Base-by-base conservation (phyloP, 2,888 invertebrate species). In the Caenorhabditis uteleia region DNA sequence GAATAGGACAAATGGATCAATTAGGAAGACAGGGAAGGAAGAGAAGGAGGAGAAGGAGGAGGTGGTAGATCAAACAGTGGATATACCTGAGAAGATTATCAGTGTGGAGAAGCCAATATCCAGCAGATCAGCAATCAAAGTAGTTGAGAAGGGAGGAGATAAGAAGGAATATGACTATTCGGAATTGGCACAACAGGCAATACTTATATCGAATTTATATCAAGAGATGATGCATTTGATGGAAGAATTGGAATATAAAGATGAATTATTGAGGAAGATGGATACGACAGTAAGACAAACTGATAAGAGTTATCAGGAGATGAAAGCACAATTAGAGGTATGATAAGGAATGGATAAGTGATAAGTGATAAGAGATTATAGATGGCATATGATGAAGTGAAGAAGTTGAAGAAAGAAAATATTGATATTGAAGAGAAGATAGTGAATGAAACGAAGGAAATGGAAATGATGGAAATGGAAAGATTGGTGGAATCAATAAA, bases 201-300 rank as follows among this genome's bases (percentile, higher is more conserved):
- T 75, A 39, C 51, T 78, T 16, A 77, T 78, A 27, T 64, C 75
- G 10, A 70, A 72, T 20, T 48, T 78, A 8, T 70, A 77, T 43
- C 70, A 73, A 45, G 77, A 78, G 43, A 40, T 74, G 14, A 70
- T 75, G 68, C 56, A 64, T 23, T 53, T 77, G 8, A 49, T 77
- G 2, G 62, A 70, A 75, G 75, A 79, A 39, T 29, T 75, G n/a
- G 54, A 68, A 8, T 53, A 48, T 16, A 70, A 70, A 27, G 70
- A 78, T 46, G 51, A 60, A 18, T 69, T 72, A 27, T 20, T 78
- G 40, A 36, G 39, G 1, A 53, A 65, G 36, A 53, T 74, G 55
- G 46, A 70, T 25, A 57, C 55, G 31, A 47, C 51, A 2, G 44
- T 61, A 58, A 50, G 50, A 31, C 43, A 45, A 12, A 47, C 64